Base-by-base conservation (phyloP, 2,797 vertebrate species). In the Poecile montanus region DNA sequence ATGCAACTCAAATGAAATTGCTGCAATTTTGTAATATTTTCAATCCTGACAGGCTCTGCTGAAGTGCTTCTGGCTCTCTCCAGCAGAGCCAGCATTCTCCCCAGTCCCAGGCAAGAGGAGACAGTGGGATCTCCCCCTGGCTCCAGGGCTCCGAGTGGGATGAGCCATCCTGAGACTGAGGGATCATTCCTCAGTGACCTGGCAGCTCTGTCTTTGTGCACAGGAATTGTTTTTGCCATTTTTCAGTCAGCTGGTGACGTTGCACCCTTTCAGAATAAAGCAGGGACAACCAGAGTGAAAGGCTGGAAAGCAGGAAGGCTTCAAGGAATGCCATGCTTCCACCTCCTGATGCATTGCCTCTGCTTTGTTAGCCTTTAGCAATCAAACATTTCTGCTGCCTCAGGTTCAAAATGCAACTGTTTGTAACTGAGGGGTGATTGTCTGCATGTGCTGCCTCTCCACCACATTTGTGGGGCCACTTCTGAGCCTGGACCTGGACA, bases 51-150 rank as follows among this genome's bases (percentile, higher is more conserved):
- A 65, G 76, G 56, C 72, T 89, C n/a, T 68, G 83, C 11, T 78
- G 67, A 85, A 40, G 32, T 14, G 42, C 56, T 88, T 9, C 65
- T 51, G 85, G 30, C 30, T 58, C 45, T 44, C 25, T 66, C 20
- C 51, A 75, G 54, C 54, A 48, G 27, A 16, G 61, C 10, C 50
- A 58, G 4, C 23, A n/a, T 2, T 51, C 22, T 56, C 58, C 27
- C 54, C 13, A 72, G 56, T 21, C 38, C 48, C 47, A 61, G 50
- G 36, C 48, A 67, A 48, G 16, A 22, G 63, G 38, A 48, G 47
- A 7, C 13, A n/a, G 34, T 15, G n/a, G 17, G 11, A 29, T 13
- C 44, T 48, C 44, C 34, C 29, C 3, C 5, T 0, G 0, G 66
- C 60, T 56, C 36, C 23, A 27, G 34, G 53, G n/a, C 57, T 53